Percentiles rank a stretch among this genome's conserved stretches.
Evolutionary conservation across 1,140 invertebrate species (phyloP).

Genomic region (Drosophila pandora): DNA sequence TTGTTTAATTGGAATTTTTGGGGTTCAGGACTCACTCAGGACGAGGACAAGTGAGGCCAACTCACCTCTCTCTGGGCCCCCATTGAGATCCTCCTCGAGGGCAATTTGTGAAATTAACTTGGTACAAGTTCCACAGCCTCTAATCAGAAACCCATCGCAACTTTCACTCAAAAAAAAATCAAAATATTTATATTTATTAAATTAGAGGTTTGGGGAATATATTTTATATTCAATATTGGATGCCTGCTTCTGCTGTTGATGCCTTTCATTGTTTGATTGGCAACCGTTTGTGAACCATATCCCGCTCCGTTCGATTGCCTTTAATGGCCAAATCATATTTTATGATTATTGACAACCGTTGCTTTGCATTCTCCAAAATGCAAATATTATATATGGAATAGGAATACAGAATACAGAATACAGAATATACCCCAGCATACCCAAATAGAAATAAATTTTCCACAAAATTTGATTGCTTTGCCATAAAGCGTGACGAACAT

Average conservation of each 20-base stretch:
- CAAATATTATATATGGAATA: background rate
- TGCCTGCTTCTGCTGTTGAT: constrained; percentile 24
- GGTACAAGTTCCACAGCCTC: constrained; percentile 33
- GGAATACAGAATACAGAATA: background rate
- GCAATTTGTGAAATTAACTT: constrained; percentile 57
- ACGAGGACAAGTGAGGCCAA: background rate
- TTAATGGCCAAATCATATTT: constrained; percentile 51
- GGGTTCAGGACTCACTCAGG: background rate
- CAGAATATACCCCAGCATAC: background rate
- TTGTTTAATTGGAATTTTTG: constrained; percentile 78
- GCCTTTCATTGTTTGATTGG: constrained; percentile 41
- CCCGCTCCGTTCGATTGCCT: constrained; percentile 36
- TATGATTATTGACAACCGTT: constrained; percentile 48
- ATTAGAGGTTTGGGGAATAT: background rate
- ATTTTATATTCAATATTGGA: constrained; percentile 1
- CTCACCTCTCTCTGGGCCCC: constrained; percentile 31
- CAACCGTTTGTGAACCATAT: constrained; percentile 41
- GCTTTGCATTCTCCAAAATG: constrained; percentile 25
- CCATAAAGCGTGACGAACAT: constrained; percentile 35
- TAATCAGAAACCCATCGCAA: constrained; percentile 28
- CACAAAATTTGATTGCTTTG: constrained; percentile 31
- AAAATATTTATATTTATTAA: too few species aligned
- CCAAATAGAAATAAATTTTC: constrained; percentile 34
- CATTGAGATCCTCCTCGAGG: constrained; percentile 11
- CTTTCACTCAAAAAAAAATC: too few species aligned